A percentile compares a stretch with the other conserved stretches of the same genome.
phyloP scores from a whole-genome alignment of 1,140 invertebrate species.

The Drosophila nebulosa region DNA sequence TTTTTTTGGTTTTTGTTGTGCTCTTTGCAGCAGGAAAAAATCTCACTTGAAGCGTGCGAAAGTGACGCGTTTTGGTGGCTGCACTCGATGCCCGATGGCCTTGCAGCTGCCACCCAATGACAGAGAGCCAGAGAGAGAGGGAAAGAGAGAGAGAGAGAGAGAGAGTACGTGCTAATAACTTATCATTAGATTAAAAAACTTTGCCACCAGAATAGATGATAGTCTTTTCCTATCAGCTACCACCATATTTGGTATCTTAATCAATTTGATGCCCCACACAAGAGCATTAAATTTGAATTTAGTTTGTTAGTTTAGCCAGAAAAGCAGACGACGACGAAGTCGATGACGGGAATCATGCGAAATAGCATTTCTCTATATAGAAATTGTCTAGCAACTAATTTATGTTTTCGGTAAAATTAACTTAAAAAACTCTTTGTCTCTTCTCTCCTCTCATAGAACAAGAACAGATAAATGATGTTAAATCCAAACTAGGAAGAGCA shows the following conservation, averaged over 20 bases:
- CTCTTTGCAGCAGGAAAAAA: not conserved
- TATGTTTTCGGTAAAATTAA: no score
- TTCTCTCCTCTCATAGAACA: no score
- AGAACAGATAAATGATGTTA: no score
- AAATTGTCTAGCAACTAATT: no score
- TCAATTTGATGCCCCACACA: constrained; percentile 26
- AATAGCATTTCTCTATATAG: no score
- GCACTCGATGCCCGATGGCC: not conserved
- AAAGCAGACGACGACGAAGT: not conserved
- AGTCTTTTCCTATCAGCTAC: constrained; percentile 6
- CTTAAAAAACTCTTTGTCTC: no score
- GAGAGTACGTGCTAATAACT: constrained; percentile 52
- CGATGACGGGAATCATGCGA: no score
- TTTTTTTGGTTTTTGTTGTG: constrained; percentile 18
- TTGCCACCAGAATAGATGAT: not conserved
- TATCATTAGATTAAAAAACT: constrained; percentile 68
- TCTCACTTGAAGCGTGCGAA: not conserved
- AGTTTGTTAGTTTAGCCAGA: not conserved
- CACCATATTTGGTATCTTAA: constrained; percentile 40
- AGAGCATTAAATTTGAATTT: constrained; percentile 10
- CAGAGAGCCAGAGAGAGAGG: no score
- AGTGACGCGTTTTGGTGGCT: not conserved
- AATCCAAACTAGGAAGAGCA: no score
- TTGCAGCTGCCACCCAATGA: not conserved
- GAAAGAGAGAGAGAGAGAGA: not conserved